Conservation (phyloP, 2,888 invertebrate species). For the Lacanobia oleracea region DNA sequence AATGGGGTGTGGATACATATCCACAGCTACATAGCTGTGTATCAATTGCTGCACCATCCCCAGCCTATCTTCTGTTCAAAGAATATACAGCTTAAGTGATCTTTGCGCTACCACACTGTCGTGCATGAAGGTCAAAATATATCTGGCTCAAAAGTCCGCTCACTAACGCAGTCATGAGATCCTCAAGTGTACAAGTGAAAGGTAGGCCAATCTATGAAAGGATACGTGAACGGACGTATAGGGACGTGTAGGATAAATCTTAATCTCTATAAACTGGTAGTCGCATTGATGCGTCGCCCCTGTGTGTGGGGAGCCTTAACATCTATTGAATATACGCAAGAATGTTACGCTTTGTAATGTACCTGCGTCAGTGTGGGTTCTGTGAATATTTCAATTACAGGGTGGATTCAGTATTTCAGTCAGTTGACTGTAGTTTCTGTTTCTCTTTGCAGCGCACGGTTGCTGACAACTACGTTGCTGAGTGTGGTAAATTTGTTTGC, state of each 20-base stretch:
- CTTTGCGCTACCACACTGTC: not conserved
- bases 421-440: constrained; percentile 28
- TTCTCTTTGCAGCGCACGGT: constrained; percentile 17
- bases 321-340: constrained; percentile 29
- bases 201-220: not conserved
- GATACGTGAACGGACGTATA: not conserved
- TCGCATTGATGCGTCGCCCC: not conserved
- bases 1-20: not conserved
- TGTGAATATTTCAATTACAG: constrained; percentile 39
- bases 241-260: not conserved
- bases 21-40: not conserved
- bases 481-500: constrained; percentile 15
- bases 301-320: constrained; percentile 1
- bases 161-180: not conserved
- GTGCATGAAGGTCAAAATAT: too few species aligned
- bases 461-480: constrained; percentile 11
- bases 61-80: too few species aligned
- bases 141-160: too few species aligned
- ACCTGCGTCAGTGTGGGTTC: constrained; percentile 8
- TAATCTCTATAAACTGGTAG: not conserved
- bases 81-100: too few species aligned
- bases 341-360: constrained; percentile 33
- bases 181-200: not conserved
- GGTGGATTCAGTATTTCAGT: constrained; percentile 16
- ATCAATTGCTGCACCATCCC: too few species aligned